Evolutionary conservation across 2,113 vertebrate genomes (phyloP).

Genomic region (Piliocolobus tephrosceles): DNA sequence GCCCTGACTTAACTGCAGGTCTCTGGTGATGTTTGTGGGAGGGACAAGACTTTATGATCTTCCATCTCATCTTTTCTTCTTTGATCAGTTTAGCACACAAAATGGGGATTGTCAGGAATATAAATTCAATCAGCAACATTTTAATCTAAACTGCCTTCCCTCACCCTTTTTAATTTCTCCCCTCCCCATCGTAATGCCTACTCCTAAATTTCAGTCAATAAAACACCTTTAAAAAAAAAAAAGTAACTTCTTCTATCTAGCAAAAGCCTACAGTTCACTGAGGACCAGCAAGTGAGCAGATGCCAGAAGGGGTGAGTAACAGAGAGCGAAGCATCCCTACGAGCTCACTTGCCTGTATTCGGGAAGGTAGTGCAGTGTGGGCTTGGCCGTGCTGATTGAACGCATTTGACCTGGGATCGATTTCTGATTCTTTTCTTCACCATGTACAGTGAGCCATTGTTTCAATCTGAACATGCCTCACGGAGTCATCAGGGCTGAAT

Average conservation of each 20-base stretch:
- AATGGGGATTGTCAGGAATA: background rate
- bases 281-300: background rate
- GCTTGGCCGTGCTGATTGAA: rapidly evolving
- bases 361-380: rapidly evolving
- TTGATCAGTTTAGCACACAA: background rate
- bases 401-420: rapidly evolving
- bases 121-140: background rate
- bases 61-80: background rate
- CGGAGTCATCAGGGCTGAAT: too few species aligned
- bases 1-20: background rate
- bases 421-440: background rate
- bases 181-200: background rate
- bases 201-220: background rate
- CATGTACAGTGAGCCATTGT: rapidly evolving
- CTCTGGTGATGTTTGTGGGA: rapidly evolving
- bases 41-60: rapidly evolving
- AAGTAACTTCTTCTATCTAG: background rate
- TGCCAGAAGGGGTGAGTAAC: rapidly evolving
- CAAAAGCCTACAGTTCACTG: too few species aligned
- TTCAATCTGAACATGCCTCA: background rate
- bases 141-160: background rate
- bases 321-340: rapidly evolving
- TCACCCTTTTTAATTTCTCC: rapidly evolving
- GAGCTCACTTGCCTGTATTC: rapidly evolving
- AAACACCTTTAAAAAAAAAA: background rate